Evolutionary conservation across 2,797 vertebrate genomes (phyloP).

Genomic region (Syngnathus rostellatus): DNA sequence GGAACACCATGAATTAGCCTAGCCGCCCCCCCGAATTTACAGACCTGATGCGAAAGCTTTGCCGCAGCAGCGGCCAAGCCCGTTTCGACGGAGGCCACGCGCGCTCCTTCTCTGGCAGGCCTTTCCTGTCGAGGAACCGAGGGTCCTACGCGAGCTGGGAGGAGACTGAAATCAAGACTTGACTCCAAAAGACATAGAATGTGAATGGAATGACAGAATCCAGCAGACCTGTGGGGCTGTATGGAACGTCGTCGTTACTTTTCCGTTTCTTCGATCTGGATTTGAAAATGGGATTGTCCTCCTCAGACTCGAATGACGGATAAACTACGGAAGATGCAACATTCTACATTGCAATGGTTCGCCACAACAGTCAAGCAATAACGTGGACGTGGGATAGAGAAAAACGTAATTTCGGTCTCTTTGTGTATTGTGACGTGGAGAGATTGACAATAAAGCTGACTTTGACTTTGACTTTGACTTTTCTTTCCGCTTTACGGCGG

Average conservation of each 20-base stretch:
- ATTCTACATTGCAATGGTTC: not conserved
- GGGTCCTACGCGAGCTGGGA: constrained; percentile 86
- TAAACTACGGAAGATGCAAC: constrained; percentile 68
- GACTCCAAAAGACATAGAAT: not conserved
- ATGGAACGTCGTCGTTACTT: constrained; percentile 93
- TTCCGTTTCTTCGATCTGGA: constrained; percentile 97
- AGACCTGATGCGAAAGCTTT: constrained; percentile 94
- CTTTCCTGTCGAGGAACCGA: constrained; percentile 91
- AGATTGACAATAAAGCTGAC: too few relatives aligned
- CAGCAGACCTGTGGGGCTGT: constrained; percentile 88
- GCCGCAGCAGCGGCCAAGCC: constrained; percentile 90
- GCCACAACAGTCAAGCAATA: not conserved
- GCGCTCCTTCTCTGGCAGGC: constrained; percentile 88
- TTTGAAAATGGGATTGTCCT: constrained; percentile 98
- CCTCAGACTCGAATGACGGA: constrained; percentile 95
- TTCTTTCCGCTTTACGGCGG: too few relatives aligned
- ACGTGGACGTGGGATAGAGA: too few relatives aligned
- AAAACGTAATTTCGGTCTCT: too few relatives aligned
- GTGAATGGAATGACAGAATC: not conserved
- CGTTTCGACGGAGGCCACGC: constrained; percentile 94
- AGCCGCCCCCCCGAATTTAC: constrained; percentile 4
- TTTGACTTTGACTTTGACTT: too few relatives aligned
- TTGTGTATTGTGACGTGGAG: too few relatives aligned
- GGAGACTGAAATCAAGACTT: not conserved
- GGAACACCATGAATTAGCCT: accelerated